A percentile compares a stretch with the other conserved stretches of the same genome.
These are phyloP conservation scores for Ptilonorhynchus violaceus DNA, from an alignment of 2,113 vertebrate genomes.

Conservation along the genomic window DNA sequence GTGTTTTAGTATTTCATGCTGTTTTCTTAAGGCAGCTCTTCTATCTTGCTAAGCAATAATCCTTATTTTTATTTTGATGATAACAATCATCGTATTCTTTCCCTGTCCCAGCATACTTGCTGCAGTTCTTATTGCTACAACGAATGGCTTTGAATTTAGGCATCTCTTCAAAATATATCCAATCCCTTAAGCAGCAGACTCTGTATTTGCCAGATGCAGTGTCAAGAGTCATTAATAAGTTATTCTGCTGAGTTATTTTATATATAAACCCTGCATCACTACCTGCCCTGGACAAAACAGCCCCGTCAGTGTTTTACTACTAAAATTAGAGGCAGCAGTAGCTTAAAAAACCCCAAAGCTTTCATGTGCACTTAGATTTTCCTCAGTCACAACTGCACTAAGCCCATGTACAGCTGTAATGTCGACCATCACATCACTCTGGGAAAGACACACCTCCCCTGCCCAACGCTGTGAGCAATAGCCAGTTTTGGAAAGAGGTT, in stretches of 20 bases:
- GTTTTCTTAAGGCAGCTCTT: not conserved
- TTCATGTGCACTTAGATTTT: not conserved
- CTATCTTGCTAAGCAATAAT: not conserved
- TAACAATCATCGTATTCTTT: not conserved
- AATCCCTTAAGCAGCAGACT: not conserved
- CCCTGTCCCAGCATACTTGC: not conserved
- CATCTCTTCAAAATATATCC: not conserved
- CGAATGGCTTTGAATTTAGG: not conserved
- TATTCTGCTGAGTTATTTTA: conserved; percentile 15
- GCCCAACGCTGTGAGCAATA: not conserved
- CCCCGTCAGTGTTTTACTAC: not conserved
- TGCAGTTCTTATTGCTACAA: not conserved
- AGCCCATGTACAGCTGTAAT: not conserved
- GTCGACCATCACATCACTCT: not conserved
- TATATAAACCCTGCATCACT: not conserved
- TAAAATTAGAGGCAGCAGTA: not conserved
- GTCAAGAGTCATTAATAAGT: not conserved
- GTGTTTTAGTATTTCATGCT: not conserved
- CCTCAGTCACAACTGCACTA: not conserved
- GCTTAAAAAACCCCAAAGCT: not conserved
- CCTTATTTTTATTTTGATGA: not conserved
- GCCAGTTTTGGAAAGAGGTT: not conserved
- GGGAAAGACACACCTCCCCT: not conserved
- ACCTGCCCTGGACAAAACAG: not conserved
- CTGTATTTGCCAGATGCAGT: not conserved